Percentiles rank a stretch among this genome's conserved stretches.
Conservation (phyloP, 2,888 invertebrate genomes). For the Synanthedon myopaeformis region DNA sequence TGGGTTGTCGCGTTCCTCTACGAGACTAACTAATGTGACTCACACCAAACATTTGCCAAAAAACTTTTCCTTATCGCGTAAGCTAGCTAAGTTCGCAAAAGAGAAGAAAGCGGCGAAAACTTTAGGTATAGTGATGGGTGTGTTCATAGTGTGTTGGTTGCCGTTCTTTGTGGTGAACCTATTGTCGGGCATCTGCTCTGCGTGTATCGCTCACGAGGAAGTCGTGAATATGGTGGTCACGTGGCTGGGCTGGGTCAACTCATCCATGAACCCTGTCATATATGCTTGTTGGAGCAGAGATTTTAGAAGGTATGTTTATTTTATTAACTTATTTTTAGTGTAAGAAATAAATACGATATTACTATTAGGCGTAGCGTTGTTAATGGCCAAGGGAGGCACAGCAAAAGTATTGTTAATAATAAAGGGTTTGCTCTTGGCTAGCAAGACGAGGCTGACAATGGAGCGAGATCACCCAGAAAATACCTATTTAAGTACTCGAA, state of each 20-base stretch:
- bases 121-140: conserved; percentile 96
- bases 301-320: conserved; percentile 81
- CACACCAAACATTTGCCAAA: conserved; percentile 78
- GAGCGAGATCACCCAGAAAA: too few species aligned
- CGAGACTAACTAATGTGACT: conserved; percentile 72
- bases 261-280: conserved; percentile 96
- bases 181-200: conserved; percentile 88
- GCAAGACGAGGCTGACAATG: too few species aligned
- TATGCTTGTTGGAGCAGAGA: conserved; percentile 99
- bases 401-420: not conserved
- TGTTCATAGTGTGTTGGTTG: conserved; percentile 96
- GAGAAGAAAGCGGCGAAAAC: conserved; percentile 99
- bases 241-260: conserved; percentile 96
- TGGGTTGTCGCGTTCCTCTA: conserved; percentile 78
- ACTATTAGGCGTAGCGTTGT: not conserved
- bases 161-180: conserved; percentile 97
- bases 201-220: conserved; percentile 89
- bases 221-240: conserved; percentile 90
- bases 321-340: not conserved
- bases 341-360: not conserved
- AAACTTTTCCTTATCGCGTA: conserved; percentile 92
- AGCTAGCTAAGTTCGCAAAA: conserved; percentile 94
- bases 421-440: not conserved
- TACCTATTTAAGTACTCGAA: too few species aligned
- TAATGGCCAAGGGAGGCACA: not conserved